phyloP scores from a whole-genome alignment of 2,113 vertebrate genomes.

The Phylloscopus trochilus region DNA sequence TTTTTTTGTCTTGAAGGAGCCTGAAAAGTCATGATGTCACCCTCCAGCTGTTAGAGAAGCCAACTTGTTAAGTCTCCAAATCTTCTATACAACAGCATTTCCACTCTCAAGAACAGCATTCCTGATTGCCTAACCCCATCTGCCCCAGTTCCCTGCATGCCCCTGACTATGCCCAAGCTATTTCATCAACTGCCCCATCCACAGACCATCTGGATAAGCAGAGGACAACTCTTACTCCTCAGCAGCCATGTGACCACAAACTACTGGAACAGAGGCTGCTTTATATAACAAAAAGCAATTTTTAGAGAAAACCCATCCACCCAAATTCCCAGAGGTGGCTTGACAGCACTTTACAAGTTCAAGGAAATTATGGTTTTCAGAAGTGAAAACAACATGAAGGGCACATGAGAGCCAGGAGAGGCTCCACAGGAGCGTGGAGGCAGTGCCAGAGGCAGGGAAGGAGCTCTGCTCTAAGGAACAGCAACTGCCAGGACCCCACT shows the following conservation, averaged over 20 bases:
- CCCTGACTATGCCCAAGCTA: background rate
- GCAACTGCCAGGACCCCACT: background rate
- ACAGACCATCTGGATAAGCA: background rate
- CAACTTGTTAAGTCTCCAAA: background rate
- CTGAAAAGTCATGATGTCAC: background rate
- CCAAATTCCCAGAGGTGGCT: background rate
- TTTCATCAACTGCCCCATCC: background rate
- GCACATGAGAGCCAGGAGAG: accelerated
- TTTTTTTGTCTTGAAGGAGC: background rate
- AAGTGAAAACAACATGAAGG: too few species aligned
- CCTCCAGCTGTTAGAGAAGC: background rate
- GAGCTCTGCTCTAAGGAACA: background rate
- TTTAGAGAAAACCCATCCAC: background rate
- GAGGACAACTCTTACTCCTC: background rate
- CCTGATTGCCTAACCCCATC: background rate
- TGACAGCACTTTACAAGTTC: background rate
- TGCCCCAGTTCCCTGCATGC: background rate
- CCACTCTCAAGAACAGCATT: background rate
- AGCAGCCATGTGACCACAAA: background rate
- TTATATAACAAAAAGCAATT: background rate
- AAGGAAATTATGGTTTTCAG: background rate
- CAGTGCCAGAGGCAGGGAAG: background rate
- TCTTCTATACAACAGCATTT: background rate
- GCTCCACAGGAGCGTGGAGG: background rate
- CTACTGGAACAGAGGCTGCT: background rate